phyloP scores from a whole-genome alignment of 2,113 vertebrate genomes.

The Formicarius rufipectus region DNA sequence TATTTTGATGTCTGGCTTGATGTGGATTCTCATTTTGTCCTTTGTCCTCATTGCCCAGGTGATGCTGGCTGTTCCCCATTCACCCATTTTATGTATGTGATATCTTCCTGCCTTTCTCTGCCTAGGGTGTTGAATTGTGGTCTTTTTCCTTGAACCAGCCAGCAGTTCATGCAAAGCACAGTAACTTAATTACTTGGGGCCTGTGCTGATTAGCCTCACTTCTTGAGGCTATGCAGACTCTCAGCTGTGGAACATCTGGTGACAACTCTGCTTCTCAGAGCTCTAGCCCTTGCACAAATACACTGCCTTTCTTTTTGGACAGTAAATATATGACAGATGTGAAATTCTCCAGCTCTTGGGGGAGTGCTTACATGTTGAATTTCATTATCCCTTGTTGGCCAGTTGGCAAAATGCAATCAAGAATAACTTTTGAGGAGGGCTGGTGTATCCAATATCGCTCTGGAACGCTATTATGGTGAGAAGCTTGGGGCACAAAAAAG shows the following conservation, averaged over 20 bases:
- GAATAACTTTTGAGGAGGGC: not conserved
- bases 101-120: not conserved
- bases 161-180: not conserved
- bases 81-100: not conserved
- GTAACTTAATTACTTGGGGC: conserved; percentile 28
- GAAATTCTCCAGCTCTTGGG: conserved; percentile 9
- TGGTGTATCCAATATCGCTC: not conserved
- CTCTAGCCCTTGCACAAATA: not conserved
- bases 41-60: not conserved
- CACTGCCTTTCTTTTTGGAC: not conserved
- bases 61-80: not conserved
- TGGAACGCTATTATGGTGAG: not conserved
- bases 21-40: not conserved
- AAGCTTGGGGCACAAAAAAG: not conserved
- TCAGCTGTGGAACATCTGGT: not conserved
- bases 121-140: not conserved
- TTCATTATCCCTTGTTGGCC: not conserved
- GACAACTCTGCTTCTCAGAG: not conserved
- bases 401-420: conserved; percentile 16
- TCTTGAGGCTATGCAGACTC: conserved; percentile 5
- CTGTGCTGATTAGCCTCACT: not conserved
- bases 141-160: not conserved
- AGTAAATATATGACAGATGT: conserved; percentile 17
- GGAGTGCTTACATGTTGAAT: not conserved
- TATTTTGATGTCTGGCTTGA: not conserved